phyloP scores from a whole-genome alignment of 2,113 vertebrate species.

The Alethe castanea region DNA sequence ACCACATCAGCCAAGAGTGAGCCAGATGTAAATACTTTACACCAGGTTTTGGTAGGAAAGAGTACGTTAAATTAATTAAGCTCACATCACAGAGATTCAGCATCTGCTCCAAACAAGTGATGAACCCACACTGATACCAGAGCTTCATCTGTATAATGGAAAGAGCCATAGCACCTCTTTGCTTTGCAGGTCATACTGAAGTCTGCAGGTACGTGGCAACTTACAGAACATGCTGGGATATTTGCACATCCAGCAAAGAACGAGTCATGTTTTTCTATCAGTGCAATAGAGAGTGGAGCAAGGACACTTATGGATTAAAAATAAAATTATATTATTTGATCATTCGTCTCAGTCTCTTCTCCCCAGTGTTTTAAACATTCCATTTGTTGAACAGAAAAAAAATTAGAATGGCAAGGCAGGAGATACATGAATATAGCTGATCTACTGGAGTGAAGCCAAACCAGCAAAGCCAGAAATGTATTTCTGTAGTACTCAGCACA shows the following conservation, averaged over 20 bases:
- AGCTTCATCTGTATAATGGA: not conserved
- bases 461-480: not conserved
- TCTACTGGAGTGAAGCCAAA: not conserved
- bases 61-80: slow-evolving; percentile 31
- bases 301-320: not conserved
- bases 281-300: not conserved
- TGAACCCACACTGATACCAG: not conserved
- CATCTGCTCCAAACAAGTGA: slow-evolving; percentile 28
- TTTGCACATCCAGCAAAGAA: not conserved
- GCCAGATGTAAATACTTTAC: not conserved
- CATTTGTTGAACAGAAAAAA: not conserved
- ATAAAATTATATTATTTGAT: not conserved
- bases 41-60: not conserved
- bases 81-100: not conserved
- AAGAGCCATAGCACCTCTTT: not conserved
- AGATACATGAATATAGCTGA: not conserved
- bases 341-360: not conserved
- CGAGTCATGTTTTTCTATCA: not conserved
- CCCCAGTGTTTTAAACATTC: not conserved
- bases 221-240: not conserved
- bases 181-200: not conserved
- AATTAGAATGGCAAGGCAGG: not conserved
- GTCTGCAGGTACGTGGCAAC: not conserved
- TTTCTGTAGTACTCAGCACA: not conserved
- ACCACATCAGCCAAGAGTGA: not conserved